Percentiles rank a stretch among this genome's conserved stretches.
Conservation (phyloP, 2,888 invertebrate genomes). For the Rhodophaea formosa region DNA sequence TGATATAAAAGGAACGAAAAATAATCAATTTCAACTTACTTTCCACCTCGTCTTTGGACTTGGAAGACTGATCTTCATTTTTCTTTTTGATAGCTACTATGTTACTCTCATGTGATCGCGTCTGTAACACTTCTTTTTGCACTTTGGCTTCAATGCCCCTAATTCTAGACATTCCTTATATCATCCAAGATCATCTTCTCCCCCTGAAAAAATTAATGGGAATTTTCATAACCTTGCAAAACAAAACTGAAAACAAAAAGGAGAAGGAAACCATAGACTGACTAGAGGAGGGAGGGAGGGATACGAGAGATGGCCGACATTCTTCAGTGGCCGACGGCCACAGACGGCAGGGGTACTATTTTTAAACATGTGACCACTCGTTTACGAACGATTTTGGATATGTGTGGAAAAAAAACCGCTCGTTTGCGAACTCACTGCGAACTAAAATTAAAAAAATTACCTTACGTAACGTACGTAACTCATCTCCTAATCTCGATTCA, state of each 20-base stretch:
- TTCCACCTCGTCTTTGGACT: constrained; percentile 60
- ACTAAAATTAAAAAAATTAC: too few species aligned
- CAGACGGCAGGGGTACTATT: too few species aligned
- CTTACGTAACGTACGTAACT: too few species aligned
- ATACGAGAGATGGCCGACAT: too few species aligned
- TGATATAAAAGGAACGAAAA: not conserved
- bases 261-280: not conserved
- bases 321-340: too few species aligned
- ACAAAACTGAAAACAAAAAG: constrained; percentile 17
- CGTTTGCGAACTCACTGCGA: too few species aligned
- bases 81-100: constrained; percentile 52
- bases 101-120: constrained; percentile 45
- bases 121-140: constrained; percentile 53
- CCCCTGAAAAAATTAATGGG: constrained; percentile 2
- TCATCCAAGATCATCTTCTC: constrained; percentile 21
- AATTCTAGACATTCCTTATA: constrained; percentile 58
- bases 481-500: too few species aligned
- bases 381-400: too few species aligned
- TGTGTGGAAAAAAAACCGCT: too few species aligned
- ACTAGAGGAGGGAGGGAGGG: not conserved
- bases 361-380: too few species aligned
- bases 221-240: constrained; percentile 12
- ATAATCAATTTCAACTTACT: constrained; percentile 41
- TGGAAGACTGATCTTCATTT: constrained; percentile 46
- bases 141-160: constrained; percentile 63